Percentiles rank a stretch among this genome's conserved stretches.
Conservation (phyloP, 2,797 vertebrate genomes). For the Cryptoprocta ferox region DNA sequence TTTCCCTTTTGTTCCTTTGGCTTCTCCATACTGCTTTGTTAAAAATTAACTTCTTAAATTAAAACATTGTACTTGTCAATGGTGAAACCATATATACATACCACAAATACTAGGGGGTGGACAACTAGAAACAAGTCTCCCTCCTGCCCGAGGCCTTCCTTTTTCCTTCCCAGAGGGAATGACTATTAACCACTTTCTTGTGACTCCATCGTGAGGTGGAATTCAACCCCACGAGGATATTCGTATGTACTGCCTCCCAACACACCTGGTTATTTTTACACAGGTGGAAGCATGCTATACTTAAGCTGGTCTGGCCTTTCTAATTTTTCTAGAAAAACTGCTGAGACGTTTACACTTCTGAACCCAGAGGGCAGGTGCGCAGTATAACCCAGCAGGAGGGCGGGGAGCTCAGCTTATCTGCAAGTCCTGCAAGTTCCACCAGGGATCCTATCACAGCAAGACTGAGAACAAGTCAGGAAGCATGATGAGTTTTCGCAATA, state of each 20-base stretch:
- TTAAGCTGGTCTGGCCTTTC: background rate
- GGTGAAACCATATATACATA: background rate
- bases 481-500: background rate
- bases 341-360: slow-evolving; percentile 20
- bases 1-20: background rate
- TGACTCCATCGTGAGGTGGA: background rate
- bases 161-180: background rate
- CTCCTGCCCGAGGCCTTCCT: background rate
- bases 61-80: background rate
- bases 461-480: background rate
- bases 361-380: background rate
- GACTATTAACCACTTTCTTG: background rate
- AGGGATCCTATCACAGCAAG: background rate
- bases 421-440: background rate
- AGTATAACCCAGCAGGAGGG: background rate
- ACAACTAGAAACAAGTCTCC: slow-evolving; percentile 17
- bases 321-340: background rate
- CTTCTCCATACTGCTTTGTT: background rate
- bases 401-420: background rate
- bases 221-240: background rate
- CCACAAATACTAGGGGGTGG: background rate
- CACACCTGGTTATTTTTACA: background rate
- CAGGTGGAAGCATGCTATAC: background rate
- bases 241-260: background rate
- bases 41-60: background rate